Base-by-base conservation (phyloP, 2,113 vertebrate genomes). In the Nothocercus nigrocapillus region DNA sequence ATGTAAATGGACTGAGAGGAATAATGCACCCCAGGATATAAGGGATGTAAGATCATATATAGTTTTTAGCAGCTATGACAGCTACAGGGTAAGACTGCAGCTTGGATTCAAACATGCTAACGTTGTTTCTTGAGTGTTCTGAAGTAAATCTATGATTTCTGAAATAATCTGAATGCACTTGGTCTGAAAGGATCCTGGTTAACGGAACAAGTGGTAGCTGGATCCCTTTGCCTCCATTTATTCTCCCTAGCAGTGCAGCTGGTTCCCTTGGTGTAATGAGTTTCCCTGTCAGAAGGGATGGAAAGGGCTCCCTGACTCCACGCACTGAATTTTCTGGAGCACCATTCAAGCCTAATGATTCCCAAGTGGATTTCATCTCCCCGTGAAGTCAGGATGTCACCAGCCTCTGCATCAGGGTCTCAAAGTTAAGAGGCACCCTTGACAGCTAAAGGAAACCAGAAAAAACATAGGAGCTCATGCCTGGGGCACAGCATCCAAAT, bases 1-100 rank as follows among this genome's bases (percentile, higher is more conserved):
- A 88, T 93, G 68, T 13, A 91, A 96, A 93, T 88, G 75, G 91
- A 63, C 24, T 4, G 58, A 85, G 87, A 0, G 2, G 74, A 76
- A 84, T 89, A 79, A 94, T 51, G 62, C 66, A 40, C 66, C 87
- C 74, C 62, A 4, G 47, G 47, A 49, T 49, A 22, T 21, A 49
- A 49, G 47, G 66, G 74, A 61, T 59, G 62, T 72, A 3, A 81
- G 84, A 45, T 51, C 87, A 49, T 36, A 81, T 34, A 49, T 27
- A 68, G 81, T 70, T 88, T 89, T 58, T 81, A 85, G 91, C 93
- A 54, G 66, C 84, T 85, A 34, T 87, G 91, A 82, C 89, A 91
- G 32, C 92, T 67, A 87, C 74, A 87, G 91, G 69, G 6, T 40
- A 28, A 68, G 70, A 45, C 30, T 49, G 42, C 51, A 72, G 66